Evolutionary conservation across 2,113 vertebrate species (phyloP).

Genomic region (Dromas ardeola): DNA sequence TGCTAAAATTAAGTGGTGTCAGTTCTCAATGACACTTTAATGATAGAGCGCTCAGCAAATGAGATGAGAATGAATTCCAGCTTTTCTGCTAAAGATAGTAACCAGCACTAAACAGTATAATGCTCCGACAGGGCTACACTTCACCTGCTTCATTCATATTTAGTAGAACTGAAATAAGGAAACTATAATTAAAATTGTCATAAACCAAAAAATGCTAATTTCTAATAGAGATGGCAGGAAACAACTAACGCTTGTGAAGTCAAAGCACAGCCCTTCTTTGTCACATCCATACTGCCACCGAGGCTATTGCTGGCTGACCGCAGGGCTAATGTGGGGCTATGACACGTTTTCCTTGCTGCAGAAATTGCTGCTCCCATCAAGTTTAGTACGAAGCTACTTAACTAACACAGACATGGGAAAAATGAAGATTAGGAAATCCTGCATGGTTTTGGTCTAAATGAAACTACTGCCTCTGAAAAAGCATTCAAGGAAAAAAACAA

Average conservation of each 20-base stretch:
- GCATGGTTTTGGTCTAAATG: background rate
- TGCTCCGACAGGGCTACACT: slow-evolving; percentile 59
- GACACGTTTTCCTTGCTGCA: background rate
- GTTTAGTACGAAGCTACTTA: background rate
- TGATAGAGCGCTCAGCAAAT: slow-evolving; percentile 92
- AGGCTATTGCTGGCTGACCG: background rate
- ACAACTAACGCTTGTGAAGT: slow-evolving; percentile 22
- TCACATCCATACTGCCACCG: background rate
- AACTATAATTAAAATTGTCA: slow-evolving; percentile 60
- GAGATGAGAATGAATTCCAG: slow-evolving; percentile 90
- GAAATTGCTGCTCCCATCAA: background rate
- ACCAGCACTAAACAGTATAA: slow-evolving; percentile 57
- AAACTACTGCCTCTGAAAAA: background rate
- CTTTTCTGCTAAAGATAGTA: slow-evolving; percentile 91
- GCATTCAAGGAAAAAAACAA: background rate
- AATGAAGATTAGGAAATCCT: background rate
- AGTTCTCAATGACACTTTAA: slow-evolving; percentile 99
- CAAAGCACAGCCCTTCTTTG: background rate
- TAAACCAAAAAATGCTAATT: slow-evolving; percentile 37
- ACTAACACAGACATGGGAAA: background rate
- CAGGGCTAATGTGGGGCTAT: background rate
- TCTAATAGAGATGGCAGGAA: background rate
- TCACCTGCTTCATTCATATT: slow-evolving; percentile 74
- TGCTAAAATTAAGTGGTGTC: slow-evolving; percentile 99
- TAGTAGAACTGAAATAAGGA: slow-evolving; percentile 60